Base-by-base conservation (phyloP, 2,888 invertebrate species). In the Leptothorax acervorum region DNA sequence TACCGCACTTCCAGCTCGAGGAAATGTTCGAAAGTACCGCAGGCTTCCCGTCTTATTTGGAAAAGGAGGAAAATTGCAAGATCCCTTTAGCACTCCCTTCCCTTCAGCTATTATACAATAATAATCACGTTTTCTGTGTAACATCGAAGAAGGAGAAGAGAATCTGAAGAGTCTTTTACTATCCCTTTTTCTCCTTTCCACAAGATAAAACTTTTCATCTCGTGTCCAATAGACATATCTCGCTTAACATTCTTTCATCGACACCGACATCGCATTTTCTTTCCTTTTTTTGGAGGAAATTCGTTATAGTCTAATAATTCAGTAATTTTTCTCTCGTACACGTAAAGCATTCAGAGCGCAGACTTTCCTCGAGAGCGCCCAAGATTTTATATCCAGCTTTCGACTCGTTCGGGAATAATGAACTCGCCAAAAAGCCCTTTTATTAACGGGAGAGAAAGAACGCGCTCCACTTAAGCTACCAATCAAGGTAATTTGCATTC, bases 401-500 rank as follows among this genome's bases (percentile, higher is more conserved):
- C 57, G 79, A 60, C 31, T 71, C 35, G 79, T 35, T 73, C 18
- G 60, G 18, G 48, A 60, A 55, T 68, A 55, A 70, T 71, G 1
- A 76, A 53, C 62, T 31, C 18, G 1, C 23, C 12, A 42, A 63
- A 53, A 78, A 53, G 42, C 78, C 31, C 42, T 62, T 82, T 78
- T 45, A 63, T 63, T 53, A 68, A 15, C 45, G 35, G 31, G 42
- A 65, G 35, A 35, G 75, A 76, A 55, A 70, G 62, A 70, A 57
- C 63, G 73, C 75, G 85, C 85, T 82, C 83, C 81, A 83, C 76
- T 90, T 88, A 82, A 81, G 70, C 68, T 23, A 53, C 76, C 86
- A 71, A 90, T 90, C 90, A 84, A 88, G 85, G 82, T 84, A 79
- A 88, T 90, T 90, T 88, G 87, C 90, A 90, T 90, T 90, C 90